Conservation (phyloP, 2,113 vertebrate species). For the Brienomyrus longianalis region DNA sequence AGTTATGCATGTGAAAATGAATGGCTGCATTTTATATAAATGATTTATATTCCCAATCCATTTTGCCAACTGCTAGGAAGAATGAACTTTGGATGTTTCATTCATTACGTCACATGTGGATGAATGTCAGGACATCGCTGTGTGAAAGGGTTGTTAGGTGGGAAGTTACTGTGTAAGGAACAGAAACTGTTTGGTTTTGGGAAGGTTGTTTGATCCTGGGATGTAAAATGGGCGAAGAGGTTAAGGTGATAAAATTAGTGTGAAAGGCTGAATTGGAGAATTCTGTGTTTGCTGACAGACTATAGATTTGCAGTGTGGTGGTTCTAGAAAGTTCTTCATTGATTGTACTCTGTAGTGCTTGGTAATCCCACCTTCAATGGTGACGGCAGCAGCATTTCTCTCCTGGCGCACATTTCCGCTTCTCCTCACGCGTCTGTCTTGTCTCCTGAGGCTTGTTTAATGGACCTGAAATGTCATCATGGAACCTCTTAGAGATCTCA, state of each 20-base stretch:
- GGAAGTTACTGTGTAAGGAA: not conserved
- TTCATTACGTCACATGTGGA: not conserved
- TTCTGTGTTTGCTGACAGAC: not conserved
- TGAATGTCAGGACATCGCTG: not conserved
- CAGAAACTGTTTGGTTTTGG: not conserved
- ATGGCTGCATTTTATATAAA: not conserved
- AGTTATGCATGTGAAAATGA: not conserved
- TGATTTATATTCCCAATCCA: not conserved
- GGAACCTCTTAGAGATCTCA: not conserved
- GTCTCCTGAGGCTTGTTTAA: not conserved
- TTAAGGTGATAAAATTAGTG: not conserved
- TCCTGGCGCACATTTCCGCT: not conserved
- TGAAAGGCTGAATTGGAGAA: not conserved
- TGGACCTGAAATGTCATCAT: not conserved
- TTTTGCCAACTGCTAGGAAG: not conserved
- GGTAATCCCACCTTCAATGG: not conserved
- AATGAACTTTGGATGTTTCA: not conserved
- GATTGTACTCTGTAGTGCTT: not conserved
- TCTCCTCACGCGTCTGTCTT: not conserved
- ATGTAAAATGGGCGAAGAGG: not conserved
- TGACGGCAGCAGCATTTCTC: not conserved
- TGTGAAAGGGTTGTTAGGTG: not conserved
- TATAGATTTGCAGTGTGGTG: not conserved
- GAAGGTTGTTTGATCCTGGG: not conserved
- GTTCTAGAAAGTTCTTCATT: not conserved